These are phyloP conservation scores for Nycticorax nycticorax DNA, from an alignment of 2,113 vertebrate genomes.

Conservation along the genomic window DNA sequence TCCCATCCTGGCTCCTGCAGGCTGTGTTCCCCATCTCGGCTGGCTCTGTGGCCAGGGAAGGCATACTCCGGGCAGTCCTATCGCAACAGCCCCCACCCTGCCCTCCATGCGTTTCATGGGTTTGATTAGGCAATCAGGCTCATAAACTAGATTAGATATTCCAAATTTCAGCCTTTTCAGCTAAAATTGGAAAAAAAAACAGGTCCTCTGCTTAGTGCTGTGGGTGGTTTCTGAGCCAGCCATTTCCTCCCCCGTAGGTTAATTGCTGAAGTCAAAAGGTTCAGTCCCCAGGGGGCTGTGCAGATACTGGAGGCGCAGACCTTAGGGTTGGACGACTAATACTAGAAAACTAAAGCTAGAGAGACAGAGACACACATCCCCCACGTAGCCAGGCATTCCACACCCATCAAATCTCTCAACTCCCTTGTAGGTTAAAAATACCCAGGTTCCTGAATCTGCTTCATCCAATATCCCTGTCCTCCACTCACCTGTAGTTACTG, in stretches of 20 bases:
- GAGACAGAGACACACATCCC: neutral
- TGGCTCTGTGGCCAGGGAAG: too few species aligned
- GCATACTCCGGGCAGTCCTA: fast-evolving
- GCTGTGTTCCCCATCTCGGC: neutral
- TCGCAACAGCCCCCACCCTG: neutral
- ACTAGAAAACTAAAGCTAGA: neutral
- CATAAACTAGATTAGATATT: neutral
- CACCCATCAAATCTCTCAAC: neutral
- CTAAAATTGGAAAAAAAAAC: neutral
- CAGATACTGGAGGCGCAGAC: neutral
- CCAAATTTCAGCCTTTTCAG: neutral
- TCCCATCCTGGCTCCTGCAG: neutral
- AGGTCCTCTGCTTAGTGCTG: neutral
- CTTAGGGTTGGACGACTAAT: neutral
- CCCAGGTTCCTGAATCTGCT: neutral
- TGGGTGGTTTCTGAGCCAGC: neutral
- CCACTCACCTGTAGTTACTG: neutral
- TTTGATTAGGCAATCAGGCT: neutral
- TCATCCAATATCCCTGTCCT: neutral
- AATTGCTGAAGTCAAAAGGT: neutral
- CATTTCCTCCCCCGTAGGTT: neutral
- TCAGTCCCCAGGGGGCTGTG: neutral
- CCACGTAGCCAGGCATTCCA: neutral
- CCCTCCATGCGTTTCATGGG: fast-evolving
- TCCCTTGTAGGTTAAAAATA: neutral